phyloP scores from a whole-genome alignment of 1,140 invertebrate species.

The Eufriesea mexicana region DNA sequence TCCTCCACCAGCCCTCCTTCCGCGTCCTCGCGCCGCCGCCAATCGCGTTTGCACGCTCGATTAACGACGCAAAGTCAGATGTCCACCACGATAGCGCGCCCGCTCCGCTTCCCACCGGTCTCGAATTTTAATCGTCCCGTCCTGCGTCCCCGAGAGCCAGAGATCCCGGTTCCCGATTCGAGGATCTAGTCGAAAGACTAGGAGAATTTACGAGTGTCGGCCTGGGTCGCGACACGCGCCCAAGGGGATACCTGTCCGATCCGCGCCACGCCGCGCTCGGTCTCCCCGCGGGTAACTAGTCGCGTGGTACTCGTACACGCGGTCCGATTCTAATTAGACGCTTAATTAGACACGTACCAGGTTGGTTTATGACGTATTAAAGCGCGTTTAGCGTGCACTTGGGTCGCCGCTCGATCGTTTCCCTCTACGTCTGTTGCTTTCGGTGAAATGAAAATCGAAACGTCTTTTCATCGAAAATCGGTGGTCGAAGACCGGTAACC shows the following conservation, averaged over 20 bases:
- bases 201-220: too few relatives aligned
- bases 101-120: too few relatives aligned
- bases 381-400: neutral
- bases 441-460: too few relatives aligned
- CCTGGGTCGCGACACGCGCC: too few relatives aligned
- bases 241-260: neutral
- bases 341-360: constrained; percentile 22
- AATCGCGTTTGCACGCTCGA: constrained; percentile 75
- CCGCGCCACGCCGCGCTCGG: neutral
- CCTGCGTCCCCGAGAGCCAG: too few relatives aligned
- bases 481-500: too few relatives aligned
- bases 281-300: neutral
- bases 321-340: constrained; percentile 37
- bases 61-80: constrained; percentile 56
- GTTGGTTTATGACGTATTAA: constrained; percentile 38
- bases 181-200: too few relatives aligned
- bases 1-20: constrained; percentile 47
- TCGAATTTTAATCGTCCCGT: too few relatives aligned
- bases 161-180: too few relatives aligned
- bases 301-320: neutral
- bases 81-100: constrained; percentile 39
- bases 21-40: constrained; percentile 1
- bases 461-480: too few relatives aligned
- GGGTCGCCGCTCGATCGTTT: neutral
- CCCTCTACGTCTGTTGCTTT: neutral